phyloP scores from a whole-genome alignment of 2,888 invertebrate species.

The Drepanosiphum platanoidis region DNA sequence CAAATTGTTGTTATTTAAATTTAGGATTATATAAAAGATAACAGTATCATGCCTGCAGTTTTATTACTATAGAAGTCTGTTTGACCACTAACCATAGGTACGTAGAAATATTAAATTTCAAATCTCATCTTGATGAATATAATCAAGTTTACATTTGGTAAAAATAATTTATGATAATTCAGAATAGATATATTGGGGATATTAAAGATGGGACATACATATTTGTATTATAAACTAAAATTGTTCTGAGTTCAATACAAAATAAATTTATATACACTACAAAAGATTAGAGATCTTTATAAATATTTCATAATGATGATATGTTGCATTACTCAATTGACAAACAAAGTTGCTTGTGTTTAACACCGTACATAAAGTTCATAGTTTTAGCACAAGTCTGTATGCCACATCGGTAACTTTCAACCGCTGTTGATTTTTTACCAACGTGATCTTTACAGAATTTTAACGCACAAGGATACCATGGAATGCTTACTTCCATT shows the following conservation, averaged over 20 bases:
- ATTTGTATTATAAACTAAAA: neutral
- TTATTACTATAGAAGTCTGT: too few relatives aligned
- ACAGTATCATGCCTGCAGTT: too few relatives aligned
- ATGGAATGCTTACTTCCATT: conserved; percentile 88
- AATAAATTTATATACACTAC: neutral
- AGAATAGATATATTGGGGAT: too few relatives aligned
- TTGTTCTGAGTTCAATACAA: neutral
- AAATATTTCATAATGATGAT: conserved; percentile 11
- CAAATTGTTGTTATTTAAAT: too few relatives aligned
- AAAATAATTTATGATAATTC: too few relatives aligned
- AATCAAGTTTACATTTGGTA: too few relatives aligned
- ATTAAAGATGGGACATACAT: too few relatives aligned
- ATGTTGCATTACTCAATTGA: conserved; percentile 77
- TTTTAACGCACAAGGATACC: conserved; percentile 96
- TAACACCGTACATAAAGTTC: conserved; percentile 85
- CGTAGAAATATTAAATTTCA: too few relatives aligned
- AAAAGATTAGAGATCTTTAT: neutral
- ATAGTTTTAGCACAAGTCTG: conserved; percentile 93
- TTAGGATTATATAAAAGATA: too few relatives aligned
- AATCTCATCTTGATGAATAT: too few relatives aligned
- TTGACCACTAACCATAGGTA: too few relatives aligned
- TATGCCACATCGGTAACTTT: conserved; percentile 83
- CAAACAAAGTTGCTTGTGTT: conserved; percentile 83
- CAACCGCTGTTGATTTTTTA: conserved; percentile 72
- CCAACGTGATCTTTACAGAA: conserved; percentile 81